Base-by-base conservation (phyloP, 1,140 invertebrate genomes). In the Scaptomyza montana region DNA sequence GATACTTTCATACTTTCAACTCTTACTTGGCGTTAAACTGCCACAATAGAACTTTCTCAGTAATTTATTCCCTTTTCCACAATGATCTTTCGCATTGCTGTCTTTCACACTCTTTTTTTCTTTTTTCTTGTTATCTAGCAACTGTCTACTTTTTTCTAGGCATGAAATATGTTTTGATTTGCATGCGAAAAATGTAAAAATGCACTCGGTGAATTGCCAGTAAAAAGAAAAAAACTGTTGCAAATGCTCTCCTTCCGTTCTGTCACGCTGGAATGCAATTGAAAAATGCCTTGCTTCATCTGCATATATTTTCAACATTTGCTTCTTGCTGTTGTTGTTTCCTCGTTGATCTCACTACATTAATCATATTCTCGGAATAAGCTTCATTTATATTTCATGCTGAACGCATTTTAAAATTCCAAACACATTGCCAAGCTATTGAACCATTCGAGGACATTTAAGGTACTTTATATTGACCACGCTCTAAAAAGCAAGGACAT, bases 251-350 rank as follows among this genome's bases (percentile, higher is more conserved):
- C n/a, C 12, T 12, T 56, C 36, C 43, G 46, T 25, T 45, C n/a
- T 43, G 68, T 25, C 68, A 45, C 13, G 7, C 30, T n/a, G 62
- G 62, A 51, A 71, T 71, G 68, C 62, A 65, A 71, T 66, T 66
- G 54, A 60, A 28, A 72, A 67, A 60, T 72, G 21, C 49, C 30
- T 67, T n/a, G 43, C 8, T 28, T 2, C 13, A 13, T 19, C 13
- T 47, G 13, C 49, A 67, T 67, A 50, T 12, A 41, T 50, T 19
- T 36, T 19, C 2, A 10, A 36, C 30, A 9, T 8, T 2, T 54
- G 19, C 8, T 13, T 13, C 28, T 19, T 6, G 21, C 21, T 25
- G 16, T 36, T n/a, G 30, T 28, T 33, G n/a, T 49, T 45, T 36
- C 33, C 33, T 36, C 8, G 62, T 7, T 39, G 16, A 16, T 16